These are phyloP conservation scores for Pangasius sanitwongsei DNA, from an alignment of 2,797 vertebrate species.

Conservation along the genomic window DNA sequence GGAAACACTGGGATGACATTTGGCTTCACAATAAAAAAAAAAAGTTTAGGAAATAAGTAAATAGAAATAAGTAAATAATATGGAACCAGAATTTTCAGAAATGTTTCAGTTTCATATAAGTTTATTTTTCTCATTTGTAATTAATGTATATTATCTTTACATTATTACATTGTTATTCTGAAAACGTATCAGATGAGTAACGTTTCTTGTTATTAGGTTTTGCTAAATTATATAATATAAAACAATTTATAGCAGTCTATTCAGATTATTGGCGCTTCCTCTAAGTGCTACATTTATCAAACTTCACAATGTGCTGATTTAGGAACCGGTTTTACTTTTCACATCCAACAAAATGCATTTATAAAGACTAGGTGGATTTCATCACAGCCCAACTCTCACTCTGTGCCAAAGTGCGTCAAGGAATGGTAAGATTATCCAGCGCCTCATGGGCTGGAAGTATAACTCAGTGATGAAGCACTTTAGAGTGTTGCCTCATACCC, in stretches of 20 bases:
- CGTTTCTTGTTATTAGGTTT: background rate
- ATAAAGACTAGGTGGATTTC: constrained; percentile 11
- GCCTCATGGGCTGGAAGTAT: constrained; percentile 15
- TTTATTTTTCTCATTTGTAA: background rate
- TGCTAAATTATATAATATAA: background rate
- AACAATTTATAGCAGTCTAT: background rate
- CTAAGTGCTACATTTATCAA: constrained; percentile 7
- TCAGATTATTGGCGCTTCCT: background rate
- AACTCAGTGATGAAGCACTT: constrained; percentile 30
- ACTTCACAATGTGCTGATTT: constrained; percentile 7
- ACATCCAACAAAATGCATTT: constrained; percentile 17
- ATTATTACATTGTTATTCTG: background rate
- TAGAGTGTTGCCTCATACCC: constrained; percentile 18
- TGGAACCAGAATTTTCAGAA: background rate
- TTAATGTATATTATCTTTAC: background rate
- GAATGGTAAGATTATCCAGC: constrained; percentile 23
- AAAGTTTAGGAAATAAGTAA: background rate
- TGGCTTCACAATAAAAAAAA: background rate
- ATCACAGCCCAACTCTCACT: background rate
- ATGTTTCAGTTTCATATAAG: background rate
- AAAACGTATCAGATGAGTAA: background rate
- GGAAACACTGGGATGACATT: background rate
- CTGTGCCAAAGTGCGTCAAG: background rate
- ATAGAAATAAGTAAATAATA: background rate
- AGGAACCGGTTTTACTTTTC: constrained; percentile 13